Evolutionary conservation across 2,113 vertebrate species (phyloP).

Genomic region (Corythoichthys intestinalis): DNA sequence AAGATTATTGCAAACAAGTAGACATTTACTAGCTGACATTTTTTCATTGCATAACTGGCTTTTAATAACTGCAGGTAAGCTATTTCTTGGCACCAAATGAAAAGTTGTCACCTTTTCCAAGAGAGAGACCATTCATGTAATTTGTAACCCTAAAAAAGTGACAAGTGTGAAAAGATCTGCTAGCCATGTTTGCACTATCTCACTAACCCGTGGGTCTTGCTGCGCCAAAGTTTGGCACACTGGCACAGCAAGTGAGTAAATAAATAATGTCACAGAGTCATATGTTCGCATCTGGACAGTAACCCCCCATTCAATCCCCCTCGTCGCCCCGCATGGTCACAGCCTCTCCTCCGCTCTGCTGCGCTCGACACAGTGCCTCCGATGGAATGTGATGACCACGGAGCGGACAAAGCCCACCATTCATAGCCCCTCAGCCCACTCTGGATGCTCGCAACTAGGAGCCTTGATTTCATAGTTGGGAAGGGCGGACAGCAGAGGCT

Average conservation of each 20-base stretch:
- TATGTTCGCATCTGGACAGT: background rate
- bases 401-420: conserved; percentile 72
- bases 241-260: background rate
- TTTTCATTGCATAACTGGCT: no score
- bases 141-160: background rate
- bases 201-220: background rate
- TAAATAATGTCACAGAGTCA: background rate
- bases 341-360: conserved; percentile 56
- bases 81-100: no score
- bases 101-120: no score
- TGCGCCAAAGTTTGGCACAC: background rate
- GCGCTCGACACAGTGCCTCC: conserved; percentile 67
- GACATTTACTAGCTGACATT: no score
- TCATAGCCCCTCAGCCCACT: conserved; percentile 65
- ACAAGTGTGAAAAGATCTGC: background rate
- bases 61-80: no score
- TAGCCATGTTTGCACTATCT: background rate
- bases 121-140: background rate
- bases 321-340: background rate
- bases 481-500: conserved; percentile 23
- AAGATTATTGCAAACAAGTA: no score
- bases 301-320: background rate
- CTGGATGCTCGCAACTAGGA: conserved; percentile 36
- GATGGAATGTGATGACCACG: conserved; percentile 77
- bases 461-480: conserved; percentile 52